These are phyloP conservation scores for Betta splendens DNA, from an alignment of 2,797 vertebrate genomes.

Conservation along the genomic window DNA sequence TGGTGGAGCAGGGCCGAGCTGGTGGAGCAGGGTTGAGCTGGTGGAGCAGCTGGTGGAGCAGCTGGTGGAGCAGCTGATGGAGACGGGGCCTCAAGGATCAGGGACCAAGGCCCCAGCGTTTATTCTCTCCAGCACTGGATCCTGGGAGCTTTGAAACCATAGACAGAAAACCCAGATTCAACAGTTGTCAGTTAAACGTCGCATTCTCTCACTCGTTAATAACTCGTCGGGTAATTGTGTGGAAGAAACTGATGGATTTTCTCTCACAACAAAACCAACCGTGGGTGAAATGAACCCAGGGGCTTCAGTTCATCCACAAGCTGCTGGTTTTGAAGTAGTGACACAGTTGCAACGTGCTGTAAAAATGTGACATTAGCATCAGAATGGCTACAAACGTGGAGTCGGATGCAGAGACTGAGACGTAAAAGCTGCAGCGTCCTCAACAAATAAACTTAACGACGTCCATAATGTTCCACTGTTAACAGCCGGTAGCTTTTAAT, in stretches of 20 bases:
- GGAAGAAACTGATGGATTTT: slow-evolving; percentile 1
- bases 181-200: neutral
- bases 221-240: neutral
- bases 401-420: no score
- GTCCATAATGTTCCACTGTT: neutral
- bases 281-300: neutral
- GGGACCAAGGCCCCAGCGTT: no score
- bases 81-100: no score
- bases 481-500: slow-evolving; percentile 4
- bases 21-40: no score
- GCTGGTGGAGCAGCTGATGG: no score
- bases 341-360: no score
- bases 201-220: neutral
- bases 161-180: neutral
- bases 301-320: neutral
- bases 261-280: neutral
- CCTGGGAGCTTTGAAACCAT: neutral
- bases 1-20: no score
- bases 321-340: slow-evolving; percentile 1
- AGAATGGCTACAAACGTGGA: no score
- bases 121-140: neutral
- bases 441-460: neutral
- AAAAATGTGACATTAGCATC: no score
- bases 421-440: no score
- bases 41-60: no score